Evolutionary conservation across 2,888 invertebrate genomes (phyloP), one percentile per base, ranked within the genome.

Genomic region (Cacoxenus indagator): DNA sequence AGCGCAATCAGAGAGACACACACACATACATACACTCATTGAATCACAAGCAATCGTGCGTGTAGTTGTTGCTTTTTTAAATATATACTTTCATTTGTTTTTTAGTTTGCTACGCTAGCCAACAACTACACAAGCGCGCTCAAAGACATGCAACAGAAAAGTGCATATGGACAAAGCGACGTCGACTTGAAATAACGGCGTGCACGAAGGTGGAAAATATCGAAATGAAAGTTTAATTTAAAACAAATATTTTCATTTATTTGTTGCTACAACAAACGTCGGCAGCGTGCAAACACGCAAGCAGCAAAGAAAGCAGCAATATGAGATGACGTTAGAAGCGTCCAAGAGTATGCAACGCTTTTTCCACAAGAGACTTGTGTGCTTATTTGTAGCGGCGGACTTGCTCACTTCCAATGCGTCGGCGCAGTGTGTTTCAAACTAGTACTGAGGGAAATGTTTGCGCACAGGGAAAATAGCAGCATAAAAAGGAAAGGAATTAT

Each of bases 381-480:
- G 1, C n/a, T 4, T 57, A 11, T 4, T 14, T 37, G 9, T 37
- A 1, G 9, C 14, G 1, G 1, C 8, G 8, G 8, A 19, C 8
- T 1, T 22, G 24, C 51, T 51, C 26, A 65, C 70, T 84, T 84
- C 84, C 82, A 78, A 67, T 71, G 83, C 83, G 78, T 64, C 74
- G 76, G 76, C 82, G 82, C 83, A 73, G 29, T 77, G 31, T 19
- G 26, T 45, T n/a, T 8, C 37, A 37, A 37, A 37, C 8, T 8
- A 11, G 5, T 37, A 37, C 37, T 29, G 24, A 55, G 67, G 46
- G 68, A 46, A 68, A 51, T 45, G 22, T 31, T 43, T 43, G 4
- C 43, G 9, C 14, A 22, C 43, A 24, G 61, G 24, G 61, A 61
- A 24, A 43, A 37, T 11, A 37, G 14, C 2, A 37, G 14, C 37